Evolutionary conservation across 2,113 vertebrate species (phyloP).

Genomic region (Diadophis punctatus): DNA sequence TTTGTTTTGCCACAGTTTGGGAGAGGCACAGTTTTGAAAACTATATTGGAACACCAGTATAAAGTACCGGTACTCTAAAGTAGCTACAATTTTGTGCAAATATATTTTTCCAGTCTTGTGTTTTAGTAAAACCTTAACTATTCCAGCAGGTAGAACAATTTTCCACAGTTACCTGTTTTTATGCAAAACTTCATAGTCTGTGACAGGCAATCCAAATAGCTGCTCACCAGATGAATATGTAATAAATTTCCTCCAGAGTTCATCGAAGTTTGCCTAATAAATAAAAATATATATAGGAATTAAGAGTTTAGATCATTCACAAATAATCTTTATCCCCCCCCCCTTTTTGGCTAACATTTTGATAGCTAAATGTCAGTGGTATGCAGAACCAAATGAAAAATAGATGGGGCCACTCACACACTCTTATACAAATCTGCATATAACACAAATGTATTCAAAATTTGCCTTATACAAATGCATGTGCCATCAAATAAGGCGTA

Average conservation of each 20-base stretch:
- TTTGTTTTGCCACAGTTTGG: not conserved
- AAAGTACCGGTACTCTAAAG: not conserved
- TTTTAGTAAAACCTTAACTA: not conserved
- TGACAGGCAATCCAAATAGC: constrained; percentile 76
- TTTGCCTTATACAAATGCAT: not conserved
- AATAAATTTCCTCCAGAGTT: constrained; percentile 74
- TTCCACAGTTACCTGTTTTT: constrained; percentile 68
- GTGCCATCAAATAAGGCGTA: not conserved
- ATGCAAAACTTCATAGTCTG: constrained; percentile 71
- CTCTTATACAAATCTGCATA: not conserved
- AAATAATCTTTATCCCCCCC: not conserved
- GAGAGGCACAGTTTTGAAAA: not conserved
- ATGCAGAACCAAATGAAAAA: not conserved
- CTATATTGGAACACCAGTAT: not conserved
- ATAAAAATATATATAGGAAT: constrained; percentile 25
- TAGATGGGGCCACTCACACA: too few relatives aligned
- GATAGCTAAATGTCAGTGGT: not conserved
- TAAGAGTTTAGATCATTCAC: not conserved
- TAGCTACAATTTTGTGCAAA: not conserved
- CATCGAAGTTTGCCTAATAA: constrained; percentile 70
- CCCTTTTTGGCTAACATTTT: not conserved
- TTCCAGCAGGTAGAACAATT: not conserved
- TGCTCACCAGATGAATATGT: constrained; percentile 73
- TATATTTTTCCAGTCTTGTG: not conserved
- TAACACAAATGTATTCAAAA: not conserved